Evolutionary conservation across 2,113 vertebrate species (phyloP).

Genomic region (Ophthalmolycus amberensis): DNA sequence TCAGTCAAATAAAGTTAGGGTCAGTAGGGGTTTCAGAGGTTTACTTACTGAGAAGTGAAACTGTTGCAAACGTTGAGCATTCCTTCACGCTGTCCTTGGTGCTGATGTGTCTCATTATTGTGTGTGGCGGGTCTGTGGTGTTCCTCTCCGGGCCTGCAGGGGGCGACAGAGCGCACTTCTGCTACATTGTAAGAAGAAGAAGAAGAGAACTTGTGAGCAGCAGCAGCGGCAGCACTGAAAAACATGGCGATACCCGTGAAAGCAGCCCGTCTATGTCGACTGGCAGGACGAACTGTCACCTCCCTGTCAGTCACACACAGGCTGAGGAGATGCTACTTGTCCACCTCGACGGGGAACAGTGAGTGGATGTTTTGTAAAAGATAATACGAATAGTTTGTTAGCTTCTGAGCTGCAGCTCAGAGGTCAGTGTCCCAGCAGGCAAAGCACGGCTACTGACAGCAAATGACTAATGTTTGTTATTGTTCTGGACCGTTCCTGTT

Average conservation of each 20-base stretch:
- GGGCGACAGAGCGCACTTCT: constrained; percentile 29
- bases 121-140: not conserved
- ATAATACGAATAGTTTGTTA: not conserved
- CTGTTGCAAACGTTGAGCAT: not conserved
- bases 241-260: constrained; percentile 76
- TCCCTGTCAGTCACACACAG: constrained; percentile 21
- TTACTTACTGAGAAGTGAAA: not conserved
- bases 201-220: constrained; percentile 35
- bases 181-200: not conserved
- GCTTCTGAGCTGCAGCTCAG: constrained; percentile 11
- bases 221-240: constrained; percentile 9
- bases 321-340: constrained; percentile 54
- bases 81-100: not conserved
- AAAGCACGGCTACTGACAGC: not conserved
- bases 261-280: constrained; percentile 44
- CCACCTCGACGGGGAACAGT: constrained; percentile 67
- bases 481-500: not conserved
- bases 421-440: constrained; percentile 47
- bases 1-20: not conserved
- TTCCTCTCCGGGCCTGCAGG: constrained; percentile 58
- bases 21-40: not conserved
- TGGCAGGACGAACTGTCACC: constrained; percentile 51
- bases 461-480: not conserved
- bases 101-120: not conserved
- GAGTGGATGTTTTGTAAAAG: constrained; percentile 51